phyloP scores from a whole-genome alignment of 2,797 vertebrate species.

The Gobio occitaniae region DNA sequence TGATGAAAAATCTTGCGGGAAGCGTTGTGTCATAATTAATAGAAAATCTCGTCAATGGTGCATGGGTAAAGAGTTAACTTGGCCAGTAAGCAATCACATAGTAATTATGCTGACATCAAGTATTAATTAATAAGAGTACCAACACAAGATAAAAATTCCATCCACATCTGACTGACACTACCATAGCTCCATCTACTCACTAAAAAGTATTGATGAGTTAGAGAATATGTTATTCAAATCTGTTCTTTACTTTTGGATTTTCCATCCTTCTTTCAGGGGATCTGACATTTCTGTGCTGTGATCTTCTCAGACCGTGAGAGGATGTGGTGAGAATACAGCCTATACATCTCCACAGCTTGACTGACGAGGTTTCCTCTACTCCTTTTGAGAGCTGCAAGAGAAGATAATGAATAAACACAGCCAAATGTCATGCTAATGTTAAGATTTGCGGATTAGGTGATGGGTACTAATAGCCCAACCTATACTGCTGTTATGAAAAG shows the following conservation, averaged over 20 bases:
- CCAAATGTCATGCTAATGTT: slow-evolving; percentile 46
- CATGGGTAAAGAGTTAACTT: background rate
- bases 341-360: slow-evolving; percentile 24
- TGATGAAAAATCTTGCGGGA: no score
- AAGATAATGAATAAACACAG: slow-evolving; percentile 39
- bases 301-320: background rate
- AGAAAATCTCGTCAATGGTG: background rate
- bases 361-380: slow-evolving; percentile 6
- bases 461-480: slow-evolving; percentile 15
- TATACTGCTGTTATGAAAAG: background rate
- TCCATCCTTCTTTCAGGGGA: slow-evolving; percentile 11
- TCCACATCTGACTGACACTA: background rate
- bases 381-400: slow-evolving; percentile 20
- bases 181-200: background rate
- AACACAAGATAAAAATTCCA: background rate
- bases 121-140: background rate
- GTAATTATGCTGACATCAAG: background rate
- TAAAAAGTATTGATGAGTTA: background rate
- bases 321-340: slow-evolving; percentile 15
- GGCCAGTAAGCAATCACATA: background rate
- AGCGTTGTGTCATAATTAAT: no score
- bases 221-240: background rate
- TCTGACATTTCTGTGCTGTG: slow-evolving; percentile 37
- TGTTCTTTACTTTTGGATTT: background rate
- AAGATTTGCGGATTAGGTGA: slow-evolving; percentile 18